Percentiles rank a stretch among this genome's conserved stretches.
Conservation (phyloP, 1,140 invertebrate genomes). For the Saccostrea glomerata region DNA sequence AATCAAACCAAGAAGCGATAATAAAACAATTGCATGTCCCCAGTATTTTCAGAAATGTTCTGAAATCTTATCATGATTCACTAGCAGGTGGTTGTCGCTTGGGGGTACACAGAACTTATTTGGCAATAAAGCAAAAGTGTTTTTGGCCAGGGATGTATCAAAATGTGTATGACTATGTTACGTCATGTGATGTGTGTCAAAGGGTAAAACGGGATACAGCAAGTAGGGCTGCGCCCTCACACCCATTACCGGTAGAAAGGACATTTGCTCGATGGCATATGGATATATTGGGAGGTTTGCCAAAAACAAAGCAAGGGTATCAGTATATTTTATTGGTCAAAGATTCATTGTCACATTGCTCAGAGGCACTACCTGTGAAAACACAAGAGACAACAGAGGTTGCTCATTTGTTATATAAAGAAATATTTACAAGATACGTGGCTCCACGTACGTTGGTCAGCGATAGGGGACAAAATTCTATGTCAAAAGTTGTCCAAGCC, state of each 20-base stretch:
- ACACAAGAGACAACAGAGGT: slow-evolving; percentile 53
- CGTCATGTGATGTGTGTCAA: slow-evolving; percentile 53
- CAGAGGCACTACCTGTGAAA: slow-evolving; percentile 57
- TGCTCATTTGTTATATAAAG: slow-evolving; percentile 50
- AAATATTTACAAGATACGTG: slow-evolving; percentile 59
- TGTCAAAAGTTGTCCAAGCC: slow-evolving; percentile 49
- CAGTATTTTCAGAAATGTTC: slow-evolving; percentile 36
- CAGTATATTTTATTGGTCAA: neutral
- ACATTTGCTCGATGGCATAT: slow-evolving; percentile 7
- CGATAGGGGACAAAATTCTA: slow-evolving; percentile 53
- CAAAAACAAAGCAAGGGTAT: slow-evolving; percentile 20
- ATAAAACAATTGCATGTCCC: slow-evolving; percentile 56
- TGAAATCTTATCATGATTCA: slow-evolving; percentile 55
- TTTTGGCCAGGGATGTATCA: slow-evolving; percentile 55
- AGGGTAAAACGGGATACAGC: slow-evolving; percentile 13
- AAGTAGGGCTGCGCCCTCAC: neutral
- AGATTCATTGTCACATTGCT: neutral
- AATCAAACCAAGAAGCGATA: neutral
- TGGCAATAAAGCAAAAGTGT: slow-evolving; percentile 45
- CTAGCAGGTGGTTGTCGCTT: slow-evolving; percentile 52
- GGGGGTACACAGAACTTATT: slow-evolving; percentile 47
- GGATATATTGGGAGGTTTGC: neutral
- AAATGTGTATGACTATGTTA: slow-evolving; percentile 49
- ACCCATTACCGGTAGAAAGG: slow-evolving; percentile 16
- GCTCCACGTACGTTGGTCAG: slow-evolving; percentile 49